Evolutionary conservation across 2,888 invertebrate genomes (phyloP), one percentile per base, ranked within the genome.

Genomic region (Andrena hattorfiana): DNA sequence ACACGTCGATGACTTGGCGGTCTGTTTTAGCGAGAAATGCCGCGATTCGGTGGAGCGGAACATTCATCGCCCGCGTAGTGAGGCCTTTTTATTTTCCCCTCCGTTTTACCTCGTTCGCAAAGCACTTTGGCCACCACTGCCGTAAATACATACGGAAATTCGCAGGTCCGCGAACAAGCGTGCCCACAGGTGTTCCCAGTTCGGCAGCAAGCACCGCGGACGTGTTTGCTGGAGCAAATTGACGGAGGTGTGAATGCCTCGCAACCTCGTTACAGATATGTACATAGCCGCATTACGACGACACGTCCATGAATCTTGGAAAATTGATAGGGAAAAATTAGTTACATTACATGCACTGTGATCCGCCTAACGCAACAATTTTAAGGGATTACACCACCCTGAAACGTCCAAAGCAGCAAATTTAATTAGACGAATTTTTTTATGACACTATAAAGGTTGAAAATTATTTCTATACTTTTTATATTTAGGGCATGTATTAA

Each of bases 61-160:
- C 30, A 16, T 63, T 66, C 16, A 16, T 13, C 48, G n/a, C 42
- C 10, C 30, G 30, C 26, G 28, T 48, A 4, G 23, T 3, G 2
- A 7, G 5, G 26, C 13, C 2, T 67, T 67, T 69, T 77, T 49
- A 28, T 73, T 69, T 56, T 10, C 56, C 42, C 51, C 62, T 48
- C 30, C 48, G 60, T 81, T 81, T 79, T 62, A 35, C 28, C 67
- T 71, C 69, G 77, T 87, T 78, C 76, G n/a, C 63, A 48, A 70
- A 79, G 56, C 82, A 82, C 62, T 79, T 68, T 69, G 64, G 16
- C 28, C 54, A 10, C 32, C 13, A 20, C 23, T 60, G 5, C n/a
- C 49, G 67, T 30, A 68, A 81, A 63, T 60, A 62, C 30, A 10
- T 48, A 23, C 8, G 54, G 54, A 69, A 81, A 72, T 71, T 87